Conservation (phyloP, 2,888 invertebrate genomes). For the Anaspis maculata region DNA sequence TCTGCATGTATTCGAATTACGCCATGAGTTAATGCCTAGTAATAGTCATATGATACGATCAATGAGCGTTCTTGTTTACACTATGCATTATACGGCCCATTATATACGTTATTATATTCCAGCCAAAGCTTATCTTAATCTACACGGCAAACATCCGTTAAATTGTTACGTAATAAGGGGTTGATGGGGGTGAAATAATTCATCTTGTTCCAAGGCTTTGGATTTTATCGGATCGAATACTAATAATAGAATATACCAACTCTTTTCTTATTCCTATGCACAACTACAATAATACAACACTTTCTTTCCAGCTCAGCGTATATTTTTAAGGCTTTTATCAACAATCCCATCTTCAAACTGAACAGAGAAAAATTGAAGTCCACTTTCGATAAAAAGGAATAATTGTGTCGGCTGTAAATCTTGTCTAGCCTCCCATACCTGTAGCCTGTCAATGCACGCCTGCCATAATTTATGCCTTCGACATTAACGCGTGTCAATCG, state of each 20-base stretch:
- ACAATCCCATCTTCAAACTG: too few species aligned
- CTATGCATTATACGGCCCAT: slow-evolving; percentile 16
- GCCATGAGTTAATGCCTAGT: too few species aligned
- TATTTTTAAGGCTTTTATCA: too few species aligned
- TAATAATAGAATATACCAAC: too few species aligned
- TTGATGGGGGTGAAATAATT: slow-evolving; percentile 19
- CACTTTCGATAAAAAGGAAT: too few species aligned
- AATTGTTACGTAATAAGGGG: slow-evolving; percentile 31
- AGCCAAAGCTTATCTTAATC: slow-evolving; percentile 28
- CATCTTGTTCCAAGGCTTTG: too few species aligned
- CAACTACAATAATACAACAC: too few species aligned
- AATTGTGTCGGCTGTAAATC: slow-evolving; percentile 35
- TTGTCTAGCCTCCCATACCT: slow-evolving; percentile 32
- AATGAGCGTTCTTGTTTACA: slow-evolving; percentile 17
- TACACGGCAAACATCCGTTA: slow-evolving; percentile 31
- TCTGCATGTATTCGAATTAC: too few species aligned
- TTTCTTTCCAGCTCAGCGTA: too few species aligned
- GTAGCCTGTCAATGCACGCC: slow-evolving; percentile 30
- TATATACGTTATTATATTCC: slow-evolving; percentile 27
- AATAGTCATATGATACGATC: slow-evolving; percentile 12
- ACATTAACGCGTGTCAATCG: slow-evolving; percentile 34
- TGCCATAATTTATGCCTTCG: slow-evolving; percentile 34
- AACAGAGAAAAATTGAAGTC: too few species aligned
- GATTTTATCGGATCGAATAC: too few species aligned
- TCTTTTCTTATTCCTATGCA: too few species aligned